Evolutionary conservation across 2,888 invertebrate species (phyloP), one percentile per base, ranked within the genome.

Genomic region (Apodemia mormo): DNA sequence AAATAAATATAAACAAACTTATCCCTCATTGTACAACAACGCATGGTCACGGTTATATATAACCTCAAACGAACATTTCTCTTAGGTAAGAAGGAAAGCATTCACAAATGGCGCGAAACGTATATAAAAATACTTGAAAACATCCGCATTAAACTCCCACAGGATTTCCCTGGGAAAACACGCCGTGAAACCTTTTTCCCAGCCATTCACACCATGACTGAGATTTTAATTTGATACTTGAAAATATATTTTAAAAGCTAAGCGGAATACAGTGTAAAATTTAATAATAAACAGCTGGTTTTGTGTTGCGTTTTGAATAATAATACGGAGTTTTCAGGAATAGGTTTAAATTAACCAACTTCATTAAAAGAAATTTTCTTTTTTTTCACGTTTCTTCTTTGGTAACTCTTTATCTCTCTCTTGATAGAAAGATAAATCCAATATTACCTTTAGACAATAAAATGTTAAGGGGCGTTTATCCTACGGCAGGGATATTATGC

Each of bases 181-280:
- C 61, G 9, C 61, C 61, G 61, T 5, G 33, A 61, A 61, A 61
- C 33, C 61, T 33, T 61, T 58, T 61, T 61, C 7, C 61, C 61
- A 30, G 61, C 5, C 61, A 61, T 61, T 61, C 61, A 61, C 61
- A 61, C 61, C 58, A 58, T 30, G 12, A 61, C 61, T 37, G 61
- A 61, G 61, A 61, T 61, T 61, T 61, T 61, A 61, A 61, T 61
- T 61, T 61, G 61, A 61, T 61, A 61, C 61, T 61, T 61, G 61
- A 61, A 61, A 61, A 37, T 61, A 61, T 61, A 30, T 61, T 61
- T 61, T 61, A 61, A 61, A 61, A 61, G 61, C 61, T 61, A 61
- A 61, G 61, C 61, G 61, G 61, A 33, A 33, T 37, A 33, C 61
- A 33, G 61, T 61, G 61, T 33, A 7, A 61, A 30, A 61, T 37